Evolutionary conservation across 1,140 invertebrate species (phyloP), one percentile per base, ranked within the genome.

Genomic region (Odontomachus brunneus): DNA sequence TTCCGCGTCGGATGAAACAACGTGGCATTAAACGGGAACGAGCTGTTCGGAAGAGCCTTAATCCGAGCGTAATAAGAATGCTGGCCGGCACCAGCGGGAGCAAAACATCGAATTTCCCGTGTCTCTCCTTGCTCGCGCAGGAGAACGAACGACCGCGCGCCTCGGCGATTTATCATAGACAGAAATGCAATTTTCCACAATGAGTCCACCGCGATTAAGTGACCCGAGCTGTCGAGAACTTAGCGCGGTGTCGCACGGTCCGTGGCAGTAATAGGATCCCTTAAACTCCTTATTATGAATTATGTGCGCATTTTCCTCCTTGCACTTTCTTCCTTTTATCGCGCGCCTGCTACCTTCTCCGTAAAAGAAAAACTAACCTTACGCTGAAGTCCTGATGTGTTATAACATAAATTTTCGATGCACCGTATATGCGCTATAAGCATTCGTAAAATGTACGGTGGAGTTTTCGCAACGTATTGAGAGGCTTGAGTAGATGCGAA

Each of bases 131-230:
- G 53, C 19, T 59, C 19, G 26, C 59, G 63, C 33, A 15, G 60
- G 44, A 29, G 49, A 71, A 33, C 29, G 29, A 62, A 65, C 60
- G 48, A 2, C 72, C 22, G n/a, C 14, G 44, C 22, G 24, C 3
- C 48, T 81, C 29, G 57, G 65, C 66, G 59, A 84, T 84, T 81
- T 81, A 84, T 84, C 83, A 62, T 66, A 53, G 78, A 72, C 66
- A 81, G 83, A 84, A 84, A 81, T 81, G 83, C 75, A 84, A 84
- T 81, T 81, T 84, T 72, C 66, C 66, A 29, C 63, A 44, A 80
- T 69, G 74, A 83, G 74, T 65, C 38, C 49, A 60, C 48, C 55
- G 60, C 49, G 57, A 74, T 83, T 82, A 80, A 83, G 38, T 24
- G 63, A 83, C 29, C 38, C 63, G 53, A 49, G 49, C 55, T 66